Evolutionary conservation across 1,140 invertebrate species (phyloP), one percentile per base, ranked within the genome.

Genomic region (Cydia strobilella): DNA sequence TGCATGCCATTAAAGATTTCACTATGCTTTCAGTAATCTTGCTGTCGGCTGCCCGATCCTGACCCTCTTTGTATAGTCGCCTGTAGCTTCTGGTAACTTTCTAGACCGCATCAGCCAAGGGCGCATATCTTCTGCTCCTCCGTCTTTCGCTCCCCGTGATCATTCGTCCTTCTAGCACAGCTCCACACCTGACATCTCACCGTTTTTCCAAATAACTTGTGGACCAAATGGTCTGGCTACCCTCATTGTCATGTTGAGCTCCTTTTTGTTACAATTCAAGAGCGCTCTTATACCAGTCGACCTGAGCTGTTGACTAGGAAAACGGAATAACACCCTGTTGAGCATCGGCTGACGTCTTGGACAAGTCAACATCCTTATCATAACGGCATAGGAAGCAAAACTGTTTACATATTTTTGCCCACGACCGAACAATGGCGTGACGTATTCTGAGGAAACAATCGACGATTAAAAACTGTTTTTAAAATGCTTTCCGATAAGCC

Each of bases 381-480:
- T 20, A 59, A 59, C 9, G 54, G 18, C 23, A 59, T 59, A 59
- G 6, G 20, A 59, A 0, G 0, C 20, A 59, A 59, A 23, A 23
- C 15, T 59, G 54, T 23, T 0, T 59, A 59, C 54, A 23, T 23
- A 23, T 23, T 23, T 59, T n/a, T 59, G 54, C 9, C 54, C 15
- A 9, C 20, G 2, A 59, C 10, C 25, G 77, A 86, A 90, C 88
- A 90, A 90, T 87, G 77, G 84, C 62, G 76, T 84, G 84, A 85
- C 82, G 87, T 78, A 80, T 83, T 82, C 82, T 72, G 77, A 85
- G 84, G 80, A 84, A 90, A 89, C 89, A 89, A 90, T 89, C 86
- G 84, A 72, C 79, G 85, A 86, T 86, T 88, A 84, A 86, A 69
- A 85, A 85, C 81, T 90, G 90, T 90, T 91, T 90, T 86, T 87